phyloP scores from a whole-genome alignment of 2,888 invertebrate species.

The Chrysolina haemoptera region DNA sequence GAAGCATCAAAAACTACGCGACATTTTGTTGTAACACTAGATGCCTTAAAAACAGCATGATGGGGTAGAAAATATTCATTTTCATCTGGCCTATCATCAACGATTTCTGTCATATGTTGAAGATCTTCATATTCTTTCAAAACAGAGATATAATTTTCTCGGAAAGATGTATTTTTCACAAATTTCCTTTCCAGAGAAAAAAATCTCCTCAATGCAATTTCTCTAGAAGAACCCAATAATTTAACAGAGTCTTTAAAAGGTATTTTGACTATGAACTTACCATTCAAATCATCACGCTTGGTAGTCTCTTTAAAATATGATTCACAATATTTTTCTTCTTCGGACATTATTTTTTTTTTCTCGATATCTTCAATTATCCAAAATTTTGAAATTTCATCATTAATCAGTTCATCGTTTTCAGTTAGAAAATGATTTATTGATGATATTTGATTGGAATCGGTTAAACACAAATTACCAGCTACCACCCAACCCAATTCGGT shows the following conservation, averaged over 20 bases:
- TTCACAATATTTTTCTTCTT: background rate
- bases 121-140: background rate
- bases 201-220: background rate
- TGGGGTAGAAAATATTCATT: conserved; percentile 52
- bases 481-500: background rate
- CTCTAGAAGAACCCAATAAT: background rate
- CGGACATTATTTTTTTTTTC: background rate
- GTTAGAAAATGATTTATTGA: background rate
- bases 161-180: background rate
- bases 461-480: background rate
- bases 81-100: background rate
- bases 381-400: background rate
- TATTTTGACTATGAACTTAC: background rate
- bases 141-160: background rate
- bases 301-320: background rate
- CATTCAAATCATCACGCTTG: background rate
- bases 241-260: background rate
- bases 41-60: conserved; percentile 53
- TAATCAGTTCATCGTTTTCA: background rate
- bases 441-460: background rate
- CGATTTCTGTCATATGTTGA: conserved; percentile 12
- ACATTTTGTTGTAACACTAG: conserved; percentile 51
- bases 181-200: background rate
- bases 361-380: background rate
- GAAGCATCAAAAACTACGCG: conserved; percentile 54